These are phyloP conservation scores for Rhagium mordax DNA, from an alignment of 2,888 invertebrate species.

Conservation along the genomic window DNA sequence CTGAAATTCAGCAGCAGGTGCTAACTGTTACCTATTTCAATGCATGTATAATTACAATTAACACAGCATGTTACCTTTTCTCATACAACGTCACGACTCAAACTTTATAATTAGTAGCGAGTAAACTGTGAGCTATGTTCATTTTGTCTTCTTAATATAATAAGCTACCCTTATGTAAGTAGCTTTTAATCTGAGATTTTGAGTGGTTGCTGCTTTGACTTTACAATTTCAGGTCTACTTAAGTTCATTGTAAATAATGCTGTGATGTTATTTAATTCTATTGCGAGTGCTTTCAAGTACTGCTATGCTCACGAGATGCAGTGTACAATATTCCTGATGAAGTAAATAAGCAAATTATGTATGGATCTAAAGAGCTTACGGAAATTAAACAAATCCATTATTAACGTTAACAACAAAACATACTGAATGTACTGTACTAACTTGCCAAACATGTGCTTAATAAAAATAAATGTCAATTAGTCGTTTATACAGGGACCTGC, in stretches of 20 bases:
- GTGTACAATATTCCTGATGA: not conserved
- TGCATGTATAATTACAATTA: conserved; percentile 55
- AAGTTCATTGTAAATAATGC: not conserved
- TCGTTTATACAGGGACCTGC: too few species aligned
- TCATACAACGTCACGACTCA: conserved; percentile 46
- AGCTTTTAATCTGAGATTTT: conserved; percentile 4
- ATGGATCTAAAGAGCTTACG: not conserved
- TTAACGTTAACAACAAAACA: too few species aligned
- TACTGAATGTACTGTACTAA: too few species aligned
- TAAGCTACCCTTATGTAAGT: not conserved
- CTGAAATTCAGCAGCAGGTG: conserved; percentile 13
- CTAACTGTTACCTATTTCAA: conserved; percentile 39
- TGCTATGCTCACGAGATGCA: not conserved
- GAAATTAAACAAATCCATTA: not conserved
- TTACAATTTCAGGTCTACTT: not conserved
- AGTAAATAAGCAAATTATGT: not conserved
- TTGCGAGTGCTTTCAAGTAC: not conserved
- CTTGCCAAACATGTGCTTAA: too few species aligned
- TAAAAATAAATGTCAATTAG: too few species aligned
- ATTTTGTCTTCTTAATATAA: conserved; percentile 51
- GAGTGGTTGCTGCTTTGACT: not conserved
- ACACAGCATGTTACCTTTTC: conserved; percentile 53
- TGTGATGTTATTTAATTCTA: not conserved
- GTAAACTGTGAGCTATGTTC: conserved; percentile 52
- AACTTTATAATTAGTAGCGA: conserved; percentile 57